Percentiles rank a stretch among this genome's conserved stretches.
phyloP scores from a whole-genome alignment of 2,888 invertebrate genomes.

The Dasysyrphus albostriatus region DNA sequence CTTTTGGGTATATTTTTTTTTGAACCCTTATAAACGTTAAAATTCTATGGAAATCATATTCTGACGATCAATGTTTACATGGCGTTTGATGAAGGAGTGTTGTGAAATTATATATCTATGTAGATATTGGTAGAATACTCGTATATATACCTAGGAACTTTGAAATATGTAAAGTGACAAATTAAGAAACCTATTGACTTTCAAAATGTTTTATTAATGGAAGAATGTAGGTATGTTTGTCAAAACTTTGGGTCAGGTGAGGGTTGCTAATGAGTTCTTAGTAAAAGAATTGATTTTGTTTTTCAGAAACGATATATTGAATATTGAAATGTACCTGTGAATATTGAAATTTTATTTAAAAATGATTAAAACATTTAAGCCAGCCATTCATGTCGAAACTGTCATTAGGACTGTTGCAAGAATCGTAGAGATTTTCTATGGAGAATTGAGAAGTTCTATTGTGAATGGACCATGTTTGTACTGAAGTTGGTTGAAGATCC shows the following conservation, averaged over 20 bases:
- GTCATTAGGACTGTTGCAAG: no score
- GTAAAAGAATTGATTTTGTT: not conserved
- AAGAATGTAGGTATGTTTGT: not conserved
- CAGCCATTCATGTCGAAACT: no score
- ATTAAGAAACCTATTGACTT: constrained; percentile 11
- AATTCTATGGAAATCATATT: constrained; percentile 42
- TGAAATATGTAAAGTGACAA: not conserved
- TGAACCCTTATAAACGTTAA: constrained; percentile 44
- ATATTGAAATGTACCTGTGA: no score
- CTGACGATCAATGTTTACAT: constrained; percentile 40
- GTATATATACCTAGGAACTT: no score
- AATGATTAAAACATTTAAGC: no score
- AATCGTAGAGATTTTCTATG: no score
- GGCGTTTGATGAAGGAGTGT: constrained; percentile 37
- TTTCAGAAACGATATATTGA: not conserved
- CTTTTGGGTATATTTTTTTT: not conserved
- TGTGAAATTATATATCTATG: not conserved
- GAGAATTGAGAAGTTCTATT: no score
- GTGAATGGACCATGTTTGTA: no score
- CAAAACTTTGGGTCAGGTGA: not conserved
- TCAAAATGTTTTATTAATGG: not conserved
- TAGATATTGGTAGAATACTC: not conserved
- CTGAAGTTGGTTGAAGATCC: no score
- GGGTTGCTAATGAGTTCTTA: not conserved
- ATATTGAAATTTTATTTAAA: no score